Percentiles rank a stretch among this genome's conserved stretches.
These are phyloP conservation scores for Drosophila yakuba DNA, from an alignment of 1,140 invertebrate species.

Conservation along the genomic window DNA sequence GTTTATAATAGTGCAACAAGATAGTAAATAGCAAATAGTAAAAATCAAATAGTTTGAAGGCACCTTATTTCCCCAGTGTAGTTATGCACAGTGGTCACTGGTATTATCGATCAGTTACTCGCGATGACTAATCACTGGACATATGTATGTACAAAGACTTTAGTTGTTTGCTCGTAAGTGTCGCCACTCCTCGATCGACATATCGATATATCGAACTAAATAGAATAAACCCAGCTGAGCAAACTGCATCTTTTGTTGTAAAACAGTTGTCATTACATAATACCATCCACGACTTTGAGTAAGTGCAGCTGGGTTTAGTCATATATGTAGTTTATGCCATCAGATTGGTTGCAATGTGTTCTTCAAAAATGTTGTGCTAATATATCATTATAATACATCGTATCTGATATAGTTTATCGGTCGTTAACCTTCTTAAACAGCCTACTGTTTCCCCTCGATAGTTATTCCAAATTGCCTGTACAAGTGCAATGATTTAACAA, in stretches of 20 bases:
- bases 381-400: too few relatives aligned
- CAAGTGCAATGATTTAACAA: neutral
- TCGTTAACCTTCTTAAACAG: slow-evolving; percentile 2
- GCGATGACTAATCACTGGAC: slow-evolving; percentile 19
- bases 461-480: neutral
- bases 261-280: slow-evolving; percentile 14
- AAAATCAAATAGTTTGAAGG: too few relatives aligned
- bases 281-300: neutral
- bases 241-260: slow-evolving; percentile 12
- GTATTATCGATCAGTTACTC: slow-evolving; percentile 7
- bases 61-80: neutral
- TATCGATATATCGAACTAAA: neutral
- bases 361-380: neutral
- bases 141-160: neutral
- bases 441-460: neutral
- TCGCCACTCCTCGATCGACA: neutral
- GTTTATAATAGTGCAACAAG: neutral
- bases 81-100: neutral
- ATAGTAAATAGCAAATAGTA: too few relatives aligned
- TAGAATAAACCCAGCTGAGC: slow-evolving; percentile 14
- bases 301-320: neutral
- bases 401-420: neutral
- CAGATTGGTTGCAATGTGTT: neutral
- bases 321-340: neutral
- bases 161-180: neutral